Evolutionary conservation across 2,888 invertebrate genomes (phyloP).

Genomic region (Coecobrya sp.): DNA sequence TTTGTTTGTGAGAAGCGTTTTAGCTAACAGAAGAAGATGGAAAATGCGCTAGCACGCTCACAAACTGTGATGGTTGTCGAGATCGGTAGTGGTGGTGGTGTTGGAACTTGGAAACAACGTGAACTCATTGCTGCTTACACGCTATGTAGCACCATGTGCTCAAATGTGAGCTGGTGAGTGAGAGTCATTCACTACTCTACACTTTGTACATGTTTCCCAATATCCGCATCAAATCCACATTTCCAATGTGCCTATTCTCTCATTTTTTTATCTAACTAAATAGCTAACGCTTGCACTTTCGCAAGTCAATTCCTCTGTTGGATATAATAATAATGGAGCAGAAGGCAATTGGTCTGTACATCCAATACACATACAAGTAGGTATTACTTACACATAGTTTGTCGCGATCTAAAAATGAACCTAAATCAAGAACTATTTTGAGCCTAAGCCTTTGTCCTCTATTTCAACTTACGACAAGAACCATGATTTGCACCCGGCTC

Average conservation of each 20-base stretch:
- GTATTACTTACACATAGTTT: constrained; percentile 54
- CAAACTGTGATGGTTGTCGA: not conserved
- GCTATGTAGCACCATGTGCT: constrained; percentile 45
- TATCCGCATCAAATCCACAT: constrained; percentile 42
- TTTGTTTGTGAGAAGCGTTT: constrained; percentile 1
- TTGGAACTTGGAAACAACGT: not conserved
- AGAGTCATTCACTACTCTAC: not conserved
- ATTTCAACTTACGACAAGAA: constrained; percentile 79
- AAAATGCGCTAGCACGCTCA: constrained; percentile 26
- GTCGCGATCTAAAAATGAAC: constrained; percentile 85
- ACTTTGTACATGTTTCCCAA: not conserved
- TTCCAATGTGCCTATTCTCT: constrained; percentile 27
- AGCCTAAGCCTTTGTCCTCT: constrained; percentile 85
- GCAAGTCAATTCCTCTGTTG: not conserved
- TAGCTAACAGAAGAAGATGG: not conserved
- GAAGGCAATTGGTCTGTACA: not conserved
- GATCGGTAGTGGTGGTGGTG: not conserved
- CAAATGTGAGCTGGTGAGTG: not conserved
- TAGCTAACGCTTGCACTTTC: constrained; percentile 26
- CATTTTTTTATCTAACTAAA: constrained; percentile 26
- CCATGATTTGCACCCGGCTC: constrained; percentile 78
- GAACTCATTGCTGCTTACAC: not conserved
- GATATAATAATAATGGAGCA: not conserved
- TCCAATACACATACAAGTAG: not conserved
- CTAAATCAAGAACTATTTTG: constrained; percentile 85